These are phyloP conservation scores for Ptyas mucosa DNA, from an alignment of 2,113 vertebrate species.

Conservation along the genomic window DNA sequence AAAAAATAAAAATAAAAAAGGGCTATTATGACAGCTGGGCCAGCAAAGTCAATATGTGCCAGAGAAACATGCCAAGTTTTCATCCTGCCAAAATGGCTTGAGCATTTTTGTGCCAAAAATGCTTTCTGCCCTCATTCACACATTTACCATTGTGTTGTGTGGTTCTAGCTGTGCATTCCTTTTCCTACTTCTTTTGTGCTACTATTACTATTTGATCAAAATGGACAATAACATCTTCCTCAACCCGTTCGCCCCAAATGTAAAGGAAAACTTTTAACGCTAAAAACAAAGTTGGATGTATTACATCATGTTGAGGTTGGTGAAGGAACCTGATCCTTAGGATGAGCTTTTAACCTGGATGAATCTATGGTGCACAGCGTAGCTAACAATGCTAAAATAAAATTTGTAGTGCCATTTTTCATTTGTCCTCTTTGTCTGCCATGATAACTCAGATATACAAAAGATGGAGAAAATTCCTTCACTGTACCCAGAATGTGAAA, in stretches of 20 bases:
- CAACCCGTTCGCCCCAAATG: not conserved
- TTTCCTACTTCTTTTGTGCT: not conserved
- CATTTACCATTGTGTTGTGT: not conserved
- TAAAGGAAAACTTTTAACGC: not conserved
- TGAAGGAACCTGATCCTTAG: not conserved
- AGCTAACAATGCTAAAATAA: not conserved
- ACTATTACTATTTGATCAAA: not conserved
- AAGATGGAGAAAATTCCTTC: not conserved
- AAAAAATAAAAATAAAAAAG: not conserved
- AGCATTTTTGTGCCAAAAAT: not conserved
- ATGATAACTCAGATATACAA: not conserved
- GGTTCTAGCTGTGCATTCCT: not conserved
- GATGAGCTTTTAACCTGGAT: not conserved
- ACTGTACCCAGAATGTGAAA: not conserved
- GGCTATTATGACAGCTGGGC: not conserved
- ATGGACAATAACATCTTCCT: not conserved
- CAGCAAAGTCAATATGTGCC: not conserved
- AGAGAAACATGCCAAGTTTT: not conserved
- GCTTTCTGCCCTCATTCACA: not conserved
- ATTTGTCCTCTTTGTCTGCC: not conserved
- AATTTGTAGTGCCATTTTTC: not conserved
- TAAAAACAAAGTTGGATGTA: not conserved
- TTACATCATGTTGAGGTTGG: not conserved
- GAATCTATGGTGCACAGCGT: not conserved
- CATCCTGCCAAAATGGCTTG: not conserved